Base-by-base conservation (phyloP, 2,888 invertebrate species). In the Agrilus biguttatus region DNA sequence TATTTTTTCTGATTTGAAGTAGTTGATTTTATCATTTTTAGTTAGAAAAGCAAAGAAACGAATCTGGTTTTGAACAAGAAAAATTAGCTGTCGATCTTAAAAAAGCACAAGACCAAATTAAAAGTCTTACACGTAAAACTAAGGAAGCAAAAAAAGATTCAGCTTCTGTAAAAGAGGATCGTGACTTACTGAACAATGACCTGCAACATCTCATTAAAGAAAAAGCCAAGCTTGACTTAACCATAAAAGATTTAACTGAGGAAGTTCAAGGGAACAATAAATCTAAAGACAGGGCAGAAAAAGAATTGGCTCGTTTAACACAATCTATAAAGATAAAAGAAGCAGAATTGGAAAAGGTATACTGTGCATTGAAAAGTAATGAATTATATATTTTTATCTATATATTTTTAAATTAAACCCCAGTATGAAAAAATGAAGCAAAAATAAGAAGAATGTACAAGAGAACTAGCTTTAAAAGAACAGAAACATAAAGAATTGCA, bases 181-280 rank as follows among this genome's bases (percentile, higher is more conserved):
- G 91, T 45, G 95, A 96, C 53, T 1, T 86, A n/a, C n/a, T n/a
- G n/a, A n/a, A n/a, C n/a, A n/a, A n/a, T n/a, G n/a, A n/a, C n/a
- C n/a, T n/a, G n/a, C n/a, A n/a, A n/a, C n/a, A n/a, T n/a, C n/a
- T n/a, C n/a, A n/a, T n/a, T n/a, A n/a, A n/a, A n/a, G n/a, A n/a
- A n/a, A n/a, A n/a, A n/a, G n/a, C n/a, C n/a, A n/a, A n/a, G n/a
- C n/a, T n/a, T n/a, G n/a, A n/a, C n/a, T n/a, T n/a, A n/a, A n/a
- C n/a, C n/a, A n/a, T n/a, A n/a, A n/a, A n/a, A n/a, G n/a, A n/a
- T n/a, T n/a, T n/a, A n/a, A n/a, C n/a, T n/a, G n/a, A n/a, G n/a
- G n/a, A n/a, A n/a, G n/a, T n/a, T n/a, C n/a, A 85, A 55, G 95
- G 95, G 1, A 96, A 97, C 60, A 90, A 91, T 60, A 92, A 89